phyloP scores from a whole-genome alignment of 2,888 invertebrate genomes.

The Drosophila maculinotata region DNA sequence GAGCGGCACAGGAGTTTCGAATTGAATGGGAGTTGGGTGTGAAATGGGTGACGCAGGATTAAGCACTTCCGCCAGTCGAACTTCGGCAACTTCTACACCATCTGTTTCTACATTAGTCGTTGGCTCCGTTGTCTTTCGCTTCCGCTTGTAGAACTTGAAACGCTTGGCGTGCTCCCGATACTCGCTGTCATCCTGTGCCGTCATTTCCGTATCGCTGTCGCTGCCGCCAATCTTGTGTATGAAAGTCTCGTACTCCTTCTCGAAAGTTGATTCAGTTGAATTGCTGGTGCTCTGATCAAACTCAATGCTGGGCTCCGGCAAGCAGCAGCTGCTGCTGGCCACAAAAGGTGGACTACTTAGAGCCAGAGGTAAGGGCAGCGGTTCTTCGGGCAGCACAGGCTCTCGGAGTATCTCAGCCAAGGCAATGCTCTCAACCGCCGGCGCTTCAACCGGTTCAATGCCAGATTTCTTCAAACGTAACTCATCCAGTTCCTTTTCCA shows the following conservation, averaged over 20 bases:
- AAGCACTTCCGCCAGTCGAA: neutral
- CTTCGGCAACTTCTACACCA: neutral
- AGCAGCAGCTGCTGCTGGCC: slow-evolving; percentile 24
- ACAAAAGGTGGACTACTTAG: neutral
- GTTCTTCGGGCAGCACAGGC: slow-evolving; percentile 16
- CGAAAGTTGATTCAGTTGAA: slow-evolving; percentile 81
- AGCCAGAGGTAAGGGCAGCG: slow-evolving; percentile 13
- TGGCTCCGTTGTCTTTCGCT: slow-evolving; percentile 69
- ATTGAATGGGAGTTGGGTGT: neutral
- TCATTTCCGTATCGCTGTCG: slow-evolving; percentile 55
- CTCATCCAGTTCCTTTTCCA: slow-evolving; percentile 81
- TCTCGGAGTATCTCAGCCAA: slow-evolving; percentile 48
- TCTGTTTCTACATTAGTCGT: neutral
- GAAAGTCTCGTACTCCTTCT: slow-evolving; percentile 82
- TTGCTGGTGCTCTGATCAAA: slow-evolving; percentile 73
- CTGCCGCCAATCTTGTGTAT: slow-evolving; percentile 78
- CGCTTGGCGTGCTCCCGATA: slow-evolving; percentile 66
- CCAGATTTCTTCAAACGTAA: slow-evolving; percentile 59
- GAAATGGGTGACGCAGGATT: neutral
- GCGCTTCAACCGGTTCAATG: slow-evolving; percentile 21
- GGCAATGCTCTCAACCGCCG: slow-evolving; percentile 23
- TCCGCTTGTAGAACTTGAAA: slow-evolving; percentile 79
- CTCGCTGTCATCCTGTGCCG: slow-evolving; percentile 35
- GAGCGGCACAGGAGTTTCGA: neutral
- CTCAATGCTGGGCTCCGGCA: slow-evolving; percentile 57